phyloP scores from a whole-genome alignment of 2,888 invertebrate species.

The Artemia sinica region DNA sequence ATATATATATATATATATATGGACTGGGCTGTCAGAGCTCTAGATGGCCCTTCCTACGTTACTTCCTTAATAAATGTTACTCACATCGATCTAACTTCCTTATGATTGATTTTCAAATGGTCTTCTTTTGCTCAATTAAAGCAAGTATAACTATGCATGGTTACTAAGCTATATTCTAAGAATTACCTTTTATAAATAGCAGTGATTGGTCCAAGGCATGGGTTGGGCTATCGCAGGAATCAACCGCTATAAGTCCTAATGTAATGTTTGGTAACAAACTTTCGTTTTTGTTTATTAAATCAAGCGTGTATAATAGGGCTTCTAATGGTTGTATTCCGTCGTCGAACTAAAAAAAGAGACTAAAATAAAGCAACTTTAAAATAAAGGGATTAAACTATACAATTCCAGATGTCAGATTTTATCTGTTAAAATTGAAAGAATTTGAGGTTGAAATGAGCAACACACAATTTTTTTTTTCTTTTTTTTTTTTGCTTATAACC shows the following conservation, averaged over 20 bases:
- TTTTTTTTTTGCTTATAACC: too few species aligned
- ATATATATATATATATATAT: too few species aligned
- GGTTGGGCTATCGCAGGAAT: conserved; percentile 46
- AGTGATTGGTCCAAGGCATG: conserved; percentile 50
- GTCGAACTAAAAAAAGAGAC: conserved; percentile 36
- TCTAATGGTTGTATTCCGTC: conserved; percentile 52
- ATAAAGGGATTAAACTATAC: neutral
- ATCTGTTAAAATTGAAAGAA: conserved; percentile 12
- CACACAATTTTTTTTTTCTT: too few species aligned
- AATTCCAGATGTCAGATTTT: neutral
- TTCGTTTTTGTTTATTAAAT: conserved; percentile 43
- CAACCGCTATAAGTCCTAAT: conserved; percentile 42
- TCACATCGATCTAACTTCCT: too few species aligned
- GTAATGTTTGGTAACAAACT: conserved; percentile 43
- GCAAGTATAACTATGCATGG: too few species aligned
- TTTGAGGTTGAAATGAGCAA: neutral
- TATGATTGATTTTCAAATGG: too few species aligned
- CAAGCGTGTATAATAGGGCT: conserved; percentile 47
- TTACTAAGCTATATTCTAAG: neutral
- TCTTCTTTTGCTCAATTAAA: too few species aligned
- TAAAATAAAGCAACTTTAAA: neutral
- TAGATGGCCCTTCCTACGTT: too few species aligned
- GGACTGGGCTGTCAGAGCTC: too few species aligned
- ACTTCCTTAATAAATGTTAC: too few species aligned
- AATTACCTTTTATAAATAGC: conserved; percentile 42